phyloP scores from a whole-genome alignment of 2,888 invertebrate species.

The Priocnemis perturbator region DNA sequence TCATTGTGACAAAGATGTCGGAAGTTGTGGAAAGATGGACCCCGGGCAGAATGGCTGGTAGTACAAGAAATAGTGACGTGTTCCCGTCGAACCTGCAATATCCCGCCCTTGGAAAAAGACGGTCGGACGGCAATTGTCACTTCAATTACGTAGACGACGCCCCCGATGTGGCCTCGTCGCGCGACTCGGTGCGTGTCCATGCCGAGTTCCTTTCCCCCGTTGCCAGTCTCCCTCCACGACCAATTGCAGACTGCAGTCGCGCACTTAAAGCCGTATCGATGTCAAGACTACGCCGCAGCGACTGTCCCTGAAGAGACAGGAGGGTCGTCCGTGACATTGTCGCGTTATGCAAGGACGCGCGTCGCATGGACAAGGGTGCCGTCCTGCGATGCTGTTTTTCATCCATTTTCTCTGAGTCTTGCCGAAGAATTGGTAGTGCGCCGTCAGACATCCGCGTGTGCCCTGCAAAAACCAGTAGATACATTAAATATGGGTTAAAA shows the following conservation, averaged over 20 bases:
- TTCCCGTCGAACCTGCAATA: conserved; percentile 14
- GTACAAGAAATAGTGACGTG: too few species aligned
- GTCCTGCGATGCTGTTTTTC: conserved; percentile 31
- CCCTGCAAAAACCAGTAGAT: too few species aligned
- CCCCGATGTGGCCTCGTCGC: conserved; percentile 35
- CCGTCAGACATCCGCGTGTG: too few species aligned
- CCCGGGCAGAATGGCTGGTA: too few species aligned
- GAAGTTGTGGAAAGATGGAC: too few species aligned
- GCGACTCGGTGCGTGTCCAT: conserved; percentile 36
- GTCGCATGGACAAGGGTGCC: conserved; percentile 30
- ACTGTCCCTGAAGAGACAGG: conserved; percentile 58
- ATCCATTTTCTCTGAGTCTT: neutral
- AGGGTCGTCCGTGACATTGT: conserved; percentile 70
- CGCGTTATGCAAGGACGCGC: conserved; percentile 60
- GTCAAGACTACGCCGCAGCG: conserved; percentile 61
- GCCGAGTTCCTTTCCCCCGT: conserved; percentile 12
- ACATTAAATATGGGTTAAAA: too few species aligned
- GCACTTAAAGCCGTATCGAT: conserved; percentile 53
- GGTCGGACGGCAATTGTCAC: neutral
- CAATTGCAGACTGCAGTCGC: conserved; percentile 10
- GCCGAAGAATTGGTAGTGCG: too few species aligned
- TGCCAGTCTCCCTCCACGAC: conserved; percentile 7
- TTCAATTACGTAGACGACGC: conserved; percentile 46
- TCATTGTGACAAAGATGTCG: too few species aligned
- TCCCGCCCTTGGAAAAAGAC: conserved; percentile 18